Percentiles rank a stretch among this genome's conserved stretches.
Evolutionary conservation across 2,113 vertebrate species (phyloP).

Genomic region (Monopterus albus): DNA sequence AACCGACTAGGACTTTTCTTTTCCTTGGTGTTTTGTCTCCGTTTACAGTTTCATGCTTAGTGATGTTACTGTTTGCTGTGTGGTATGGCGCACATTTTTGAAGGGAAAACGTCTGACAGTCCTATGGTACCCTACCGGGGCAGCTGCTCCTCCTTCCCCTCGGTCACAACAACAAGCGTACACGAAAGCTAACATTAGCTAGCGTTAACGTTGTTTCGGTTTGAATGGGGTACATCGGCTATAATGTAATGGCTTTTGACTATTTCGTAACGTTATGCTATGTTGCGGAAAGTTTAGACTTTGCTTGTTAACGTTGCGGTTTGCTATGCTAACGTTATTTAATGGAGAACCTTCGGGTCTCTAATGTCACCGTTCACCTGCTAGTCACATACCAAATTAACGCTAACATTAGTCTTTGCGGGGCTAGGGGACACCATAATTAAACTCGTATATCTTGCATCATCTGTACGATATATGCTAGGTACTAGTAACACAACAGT

Average conservation of each 20-base stretch:
- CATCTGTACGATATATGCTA: background rate
- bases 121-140: constrained; percentile 43
- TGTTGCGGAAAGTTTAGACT: constrained; percentile 11
- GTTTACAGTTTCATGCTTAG: background rate
- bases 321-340: constrained; percentile 11
- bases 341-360: constrained; percentile 23
- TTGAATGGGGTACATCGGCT: background rate
- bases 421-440: background rate
- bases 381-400: constrained; percentile 4
- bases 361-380: constrained; percentile 63
- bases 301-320: constrained; percentile 9
- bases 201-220: background rate
- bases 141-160: constrained; percentile 77
- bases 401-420: background rate
- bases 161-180: constrained; percentile 67
- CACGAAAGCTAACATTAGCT: constrained; percentile 39
- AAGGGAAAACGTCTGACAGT: constrained; percentile 70
- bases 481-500: no score
- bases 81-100: constrained; percentile 76
- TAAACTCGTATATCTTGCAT: background rate
- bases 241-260: background rate
- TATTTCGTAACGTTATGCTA: background rate
- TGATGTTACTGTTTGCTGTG: constrained; percentile 23
- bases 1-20: background rate
- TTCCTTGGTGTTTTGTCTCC: background rate